Conservation (phyloP, 2,888 invertebrate species). For the Cremastinae sp. region DNA sequence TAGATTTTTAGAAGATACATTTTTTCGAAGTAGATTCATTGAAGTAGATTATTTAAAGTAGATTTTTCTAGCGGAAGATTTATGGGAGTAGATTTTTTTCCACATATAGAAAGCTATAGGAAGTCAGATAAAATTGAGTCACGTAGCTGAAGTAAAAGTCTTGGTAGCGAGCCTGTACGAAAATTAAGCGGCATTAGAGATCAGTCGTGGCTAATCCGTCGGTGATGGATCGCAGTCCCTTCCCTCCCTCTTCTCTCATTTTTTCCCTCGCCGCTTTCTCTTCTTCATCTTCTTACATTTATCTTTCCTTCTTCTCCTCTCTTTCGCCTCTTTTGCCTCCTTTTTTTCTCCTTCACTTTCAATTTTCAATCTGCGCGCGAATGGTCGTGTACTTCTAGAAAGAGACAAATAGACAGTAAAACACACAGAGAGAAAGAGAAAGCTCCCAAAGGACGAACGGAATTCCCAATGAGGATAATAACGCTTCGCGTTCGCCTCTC, state of each 20-base stretch:
- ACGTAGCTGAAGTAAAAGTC: conserved; percentile 66
- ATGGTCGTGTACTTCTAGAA: too few relatives aligned
- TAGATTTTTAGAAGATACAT: too few relatives aligned
- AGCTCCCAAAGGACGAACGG: conserved; percentile 28
- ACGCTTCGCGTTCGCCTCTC: conserved; percentile 1
- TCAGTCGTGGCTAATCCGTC: conserved; percentile 69
- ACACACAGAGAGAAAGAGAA: conserved; percentile 32
- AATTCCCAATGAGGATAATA: conserved; percentile 57
- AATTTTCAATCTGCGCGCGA: too few relatives aligned
- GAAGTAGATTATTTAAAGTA: too few relatives aligned
- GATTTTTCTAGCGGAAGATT: too few relatives aligned
- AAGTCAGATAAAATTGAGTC: conserved; percentile 67
- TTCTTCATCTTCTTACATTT: conserved; percentile 5
- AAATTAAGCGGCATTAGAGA: conserved; percentile 70
- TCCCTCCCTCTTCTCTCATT: conserved; percentile 20
- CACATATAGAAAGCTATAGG: conserved; percentile 15
- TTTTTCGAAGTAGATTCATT: too few relatives aligned
- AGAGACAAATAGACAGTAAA: conserved; percentile 1
- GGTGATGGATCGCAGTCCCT: conserved; percentile 67
- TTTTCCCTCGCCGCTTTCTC: conserved; percentile 23
- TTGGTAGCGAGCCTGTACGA: conserved; percentile 52
- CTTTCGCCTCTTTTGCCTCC: not conserved
- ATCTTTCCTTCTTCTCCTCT: not conserved
- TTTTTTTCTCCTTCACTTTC: not conserved
- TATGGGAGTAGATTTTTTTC: too few relatives aligned